Evolutionary conservation across 2,888 invertebrate genomes (phyloP).

Genomic region (Eueremaeus valkanovi): DNA sequence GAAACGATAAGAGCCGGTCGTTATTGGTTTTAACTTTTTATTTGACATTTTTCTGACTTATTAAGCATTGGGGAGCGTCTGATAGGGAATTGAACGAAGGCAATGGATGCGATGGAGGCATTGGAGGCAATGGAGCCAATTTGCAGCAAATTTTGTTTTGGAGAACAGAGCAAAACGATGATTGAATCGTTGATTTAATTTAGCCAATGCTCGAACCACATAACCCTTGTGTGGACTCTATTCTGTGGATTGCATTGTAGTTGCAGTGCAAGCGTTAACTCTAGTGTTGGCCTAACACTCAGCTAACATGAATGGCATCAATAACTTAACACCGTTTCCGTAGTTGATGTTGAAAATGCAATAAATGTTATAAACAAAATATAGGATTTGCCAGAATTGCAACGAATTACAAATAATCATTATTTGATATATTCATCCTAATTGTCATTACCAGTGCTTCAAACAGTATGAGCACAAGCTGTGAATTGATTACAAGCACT

Average conservation of each 20-base stretch:
- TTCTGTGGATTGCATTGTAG: not conserved
- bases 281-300: not conserved
- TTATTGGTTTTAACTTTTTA: not conserved
- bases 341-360: slow-evolving; percentile 20
- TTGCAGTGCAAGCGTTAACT: not conserved
- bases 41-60: slow-evolving; percentile 31
- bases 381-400: slow-evolving; percentile 5
- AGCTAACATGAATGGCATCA: slow-evolving; percentile 22
- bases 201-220: slow-evolving; percentile 30
- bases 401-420: not conserved
- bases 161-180: slow-evolving; percentile 47
- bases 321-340: slow-evolving; percentile 28
- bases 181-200: slow-evolving; percentile 48
- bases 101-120: not conserved
- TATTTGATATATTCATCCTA: not conserved
- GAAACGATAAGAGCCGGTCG: not conserved
- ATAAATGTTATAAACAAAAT: slow-evolving; percentile 31
- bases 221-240: no score
- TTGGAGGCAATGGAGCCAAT: slow-evolving; percentile 47
- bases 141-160: slow-evolving; percentile 47
- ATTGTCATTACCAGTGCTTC: not conserved
- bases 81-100: not conserved
- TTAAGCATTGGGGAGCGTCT: slow-evolving; percentile 30
- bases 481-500: no score
- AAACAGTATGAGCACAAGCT: no score